These are phyloP conservation scores for Rhinella marina DNA, from an alignment of 2,797 vertebrate genomes.

Conservation along the genomic window DNA sequence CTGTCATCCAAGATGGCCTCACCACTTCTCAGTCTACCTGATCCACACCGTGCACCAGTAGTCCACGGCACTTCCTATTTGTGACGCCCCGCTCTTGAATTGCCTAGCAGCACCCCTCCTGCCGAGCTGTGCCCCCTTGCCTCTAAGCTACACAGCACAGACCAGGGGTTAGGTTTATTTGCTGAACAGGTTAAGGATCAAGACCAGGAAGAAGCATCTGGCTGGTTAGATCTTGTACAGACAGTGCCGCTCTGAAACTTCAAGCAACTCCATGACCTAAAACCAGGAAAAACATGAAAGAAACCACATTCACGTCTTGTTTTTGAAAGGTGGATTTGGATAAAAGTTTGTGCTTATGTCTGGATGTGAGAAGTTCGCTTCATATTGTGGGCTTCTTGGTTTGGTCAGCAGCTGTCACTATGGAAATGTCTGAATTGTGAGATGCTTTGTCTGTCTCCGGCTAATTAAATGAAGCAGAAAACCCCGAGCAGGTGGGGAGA, in stretches of 20 bases:
- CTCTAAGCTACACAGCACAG: too few relatives aligned
- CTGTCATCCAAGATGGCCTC: too few relatives aligned
- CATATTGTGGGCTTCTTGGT: not conserved
- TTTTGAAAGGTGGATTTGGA: not conserved
- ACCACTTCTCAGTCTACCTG: too few relatives aligned
- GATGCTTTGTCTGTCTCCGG: slow-evolving; percentile 24
- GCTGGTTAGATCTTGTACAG: not conserved
- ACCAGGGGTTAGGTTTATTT: too few relatives aligned
- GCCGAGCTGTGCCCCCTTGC: too few relatives aligned
- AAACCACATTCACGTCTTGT: not conserved
- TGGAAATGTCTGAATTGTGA: slow-evolving; percentile 32
- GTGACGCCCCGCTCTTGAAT: too few relatives aligned
- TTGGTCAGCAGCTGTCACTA: slow-evolving; percentile 43
- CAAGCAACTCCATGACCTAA: not conserved
- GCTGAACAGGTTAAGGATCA: not conserved
- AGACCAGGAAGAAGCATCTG: not conserved
- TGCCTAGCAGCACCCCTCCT: too few relatives aligned
- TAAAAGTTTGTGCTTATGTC: not conserved
- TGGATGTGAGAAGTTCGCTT: not conserved
- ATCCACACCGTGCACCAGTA: too few relatives aligned
- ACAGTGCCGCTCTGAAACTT: not conserved
- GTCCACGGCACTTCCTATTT: too few relatives aligned
- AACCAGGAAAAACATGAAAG: not conserved
- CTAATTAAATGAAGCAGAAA: slow-evolving; percentile 45
- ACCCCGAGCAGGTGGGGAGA: slow-evolving; percentile 26